Base-by-base conservation (phyloP, 2,888 invertebrate genomes). In the Hecatera dysodea region DNA sequence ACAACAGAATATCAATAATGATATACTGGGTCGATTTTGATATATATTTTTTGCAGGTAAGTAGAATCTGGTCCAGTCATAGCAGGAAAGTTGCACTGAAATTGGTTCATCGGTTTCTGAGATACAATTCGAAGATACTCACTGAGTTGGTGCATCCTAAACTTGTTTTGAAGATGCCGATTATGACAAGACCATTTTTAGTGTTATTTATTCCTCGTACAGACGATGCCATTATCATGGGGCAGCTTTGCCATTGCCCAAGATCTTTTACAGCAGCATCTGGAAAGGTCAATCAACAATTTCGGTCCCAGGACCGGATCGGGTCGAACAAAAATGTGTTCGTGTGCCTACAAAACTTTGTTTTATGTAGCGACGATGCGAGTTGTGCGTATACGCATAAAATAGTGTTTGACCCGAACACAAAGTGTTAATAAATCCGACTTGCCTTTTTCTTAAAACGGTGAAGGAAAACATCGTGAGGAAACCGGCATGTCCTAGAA, bases 1-100 rank as follows among this genome's bases (percentile, higher is more conserved):
- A 65, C 66, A 61, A 78, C 33, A 67, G 71, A 55, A 65, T 70
- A 50, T 57, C n/a, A 52, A 67, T 62, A 53, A 64, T 55, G 22
- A 59, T 59, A 63, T 64, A 78, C 65, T 77, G 59, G 62, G 15
- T 29, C 57, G 44, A 55, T 69, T 61, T 76, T 44, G 50, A 56
- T 80, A 53, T 24, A 60, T 39, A 48, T 55, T 76, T 78, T 81
- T 81, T 66, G 59, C 27, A 50, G 17, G 27, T 57, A 52, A 61
- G 42, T 39, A 48, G 71, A 70, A 70, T 67, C 42, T 42, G 60
- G 67, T 56, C 19, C 59, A 80, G 77, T 77, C 78, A 63, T 81
- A 78, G 17, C 29, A 71, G 78, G 82, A 81, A 78, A 78, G 72
- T 81, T 67, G 22, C 39, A 64, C 55, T 46, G 33, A 22, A 39